These are phyloP conservation scores for Scotopteryx bipunctaria DNA, from an alignment of 2,888 invertebrate species.

Conservation along the genomic window DNA sequence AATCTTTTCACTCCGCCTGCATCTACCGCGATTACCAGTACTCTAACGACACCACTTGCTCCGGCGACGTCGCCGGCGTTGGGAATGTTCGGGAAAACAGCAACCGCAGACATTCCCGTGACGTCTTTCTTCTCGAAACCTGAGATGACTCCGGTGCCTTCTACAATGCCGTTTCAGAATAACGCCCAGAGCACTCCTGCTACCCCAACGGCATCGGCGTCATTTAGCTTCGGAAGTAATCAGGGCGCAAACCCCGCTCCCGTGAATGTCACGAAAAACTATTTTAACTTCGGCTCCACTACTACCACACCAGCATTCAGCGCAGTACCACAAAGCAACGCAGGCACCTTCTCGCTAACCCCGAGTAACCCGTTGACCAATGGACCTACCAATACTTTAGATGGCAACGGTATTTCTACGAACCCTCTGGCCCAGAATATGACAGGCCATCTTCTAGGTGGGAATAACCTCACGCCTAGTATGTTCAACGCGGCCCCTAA, in stretches of 20 bases:
- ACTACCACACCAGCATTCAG: constrained; percentile 46
- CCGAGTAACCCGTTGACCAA: constrained; percentile 9
- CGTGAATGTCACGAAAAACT: constrained; percentile 54
- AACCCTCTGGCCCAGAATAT: constrained; percentile 9
- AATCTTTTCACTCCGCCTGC: constrained; percentile 3
- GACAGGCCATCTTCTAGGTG: constrained; percentile 4
- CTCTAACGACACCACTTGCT: constrained; percentile 2
- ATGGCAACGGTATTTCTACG: constrained; percentile 3
- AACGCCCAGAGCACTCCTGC: constrained; percentile 53
- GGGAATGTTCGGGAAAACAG: constrained; percentile 14
- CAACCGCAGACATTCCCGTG: constrained; percentile 34
- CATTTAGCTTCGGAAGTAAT: constrained; percentile 58
- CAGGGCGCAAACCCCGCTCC: constrained; percentile 29
- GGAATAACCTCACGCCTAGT: not conserved
- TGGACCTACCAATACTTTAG: constrained; percentile 13
- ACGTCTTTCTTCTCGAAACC: constrained; percentile 45
- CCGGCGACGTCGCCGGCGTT: not conserved
- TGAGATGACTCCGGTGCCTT: constrained; percentile 24
- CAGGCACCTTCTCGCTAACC: constrained; percentile 15
- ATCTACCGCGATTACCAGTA: not conserved
- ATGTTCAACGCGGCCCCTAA: constrained; percentile 23
- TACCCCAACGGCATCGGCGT: constrained; percentile 24
- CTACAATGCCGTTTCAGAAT: constrained; percentile 36
- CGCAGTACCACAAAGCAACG: constrained; percentile 22
- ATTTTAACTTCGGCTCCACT: constrained; percentile 54